Conservation (phyloP, 2,888 invertebrate genomes). For the Drosophila flavopinicola region DNA sequence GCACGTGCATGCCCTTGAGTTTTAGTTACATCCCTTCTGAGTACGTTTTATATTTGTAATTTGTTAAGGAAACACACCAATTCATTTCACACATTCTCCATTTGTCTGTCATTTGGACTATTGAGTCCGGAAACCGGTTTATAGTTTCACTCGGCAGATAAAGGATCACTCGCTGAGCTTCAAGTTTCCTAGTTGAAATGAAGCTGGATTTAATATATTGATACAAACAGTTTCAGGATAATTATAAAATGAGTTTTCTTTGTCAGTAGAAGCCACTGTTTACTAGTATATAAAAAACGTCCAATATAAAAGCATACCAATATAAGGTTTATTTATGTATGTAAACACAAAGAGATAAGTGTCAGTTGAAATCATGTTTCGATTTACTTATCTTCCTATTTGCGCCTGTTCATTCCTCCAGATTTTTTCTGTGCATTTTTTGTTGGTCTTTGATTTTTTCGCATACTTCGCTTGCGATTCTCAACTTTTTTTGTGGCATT, state of each 20-base stretch:
- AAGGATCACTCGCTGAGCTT: conserved; percentile 39
- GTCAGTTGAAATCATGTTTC: too few species aligned
- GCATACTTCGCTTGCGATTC: conserved; percentile 83
- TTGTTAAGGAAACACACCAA: conserved; percentile 13
- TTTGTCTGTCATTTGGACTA: conserved; percentile 27
- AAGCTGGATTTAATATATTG: conserved; percentile 9
- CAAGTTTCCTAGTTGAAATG: conserved; percentile 13
- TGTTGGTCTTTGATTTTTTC: conserved; percentile 73
- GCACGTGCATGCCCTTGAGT: conserved; percentile 48
- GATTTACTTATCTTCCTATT: conserved; percentile 29
- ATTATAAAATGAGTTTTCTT: neutral
- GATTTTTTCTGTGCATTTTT: conserved; percentile 33
- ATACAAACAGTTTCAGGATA: conserved; percentile 3
- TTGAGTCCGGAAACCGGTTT: conserved; percentile 25
- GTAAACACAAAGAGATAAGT: too few species aligned
- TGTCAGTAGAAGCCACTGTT: neutral
- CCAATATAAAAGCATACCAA: neutral
- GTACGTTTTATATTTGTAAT: neutral
- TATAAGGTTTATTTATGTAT: too few species aligned
- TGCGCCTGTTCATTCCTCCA: conserved; percentile 40
- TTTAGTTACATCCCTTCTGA: conserved; percentile 14
- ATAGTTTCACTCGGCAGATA: conserved; percentile 60
- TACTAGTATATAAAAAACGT: neutral
- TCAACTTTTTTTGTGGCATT: conserved; percentile 84
- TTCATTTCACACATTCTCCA: conserved; percentile 17